Evolutionary conservation across 2,113 vertebrate genomes (phyloP), one percentile per base, ranked within the genome.

Genomic region (Microtus richardsoni): DNA sequence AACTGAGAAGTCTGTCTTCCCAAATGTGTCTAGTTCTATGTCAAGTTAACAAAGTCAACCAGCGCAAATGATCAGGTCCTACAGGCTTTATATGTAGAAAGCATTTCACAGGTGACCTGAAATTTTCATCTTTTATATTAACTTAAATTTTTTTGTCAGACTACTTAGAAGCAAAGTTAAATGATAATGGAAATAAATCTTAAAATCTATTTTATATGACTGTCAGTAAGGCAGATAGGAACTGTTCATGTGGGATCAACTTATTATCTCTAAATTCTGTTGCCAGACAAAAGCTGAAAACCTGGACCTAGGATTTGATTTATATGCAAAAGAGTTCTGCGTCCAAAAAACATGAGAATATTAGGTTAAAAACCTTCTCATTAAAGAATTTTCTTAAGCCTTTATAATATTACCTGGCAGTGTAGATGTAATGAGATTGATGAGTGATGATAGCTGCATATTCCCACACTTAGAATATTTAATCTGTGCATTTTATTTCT

Each of bases 131-230:
- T 91, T 94, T 88, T 94, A 36, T 79, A 87, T 71, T 13, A 14
- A 77, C 17, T 95, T 62, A 77, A 87, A 87, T 13, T 92, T 93
- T 91, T 39, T 88, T 14, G 33, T 47, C 95, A 79, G 86, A 91
- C 90, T 54, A 90, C 36, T 95, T 14, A 66, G 94, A 95, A 94
- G 30, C 16, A 71, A 6, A 85, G 93, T 89, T 96, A 49, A 97
- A 80, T 93, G 78, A 41, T 92, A 88, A 79, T 93, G 78, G 2
- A 41, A 96, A 75, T 87, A 86, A 26, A 85, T 19, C 52, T 95
- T 93, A 87, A 60, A 77, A 73, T 44, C 22, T 88, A 2, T 79
- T 95, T 94, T 62, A 95, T 88, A 58, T 91, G 68, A 86, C 58
- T 83, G 28, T 47, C 83, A 89, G 2, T 77, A 85, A 84, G 39